Evolutionary conservation across 2,888 invertebrate species (phyloP).

Genomic region (Rhorus exstirpatorius): DNA sequence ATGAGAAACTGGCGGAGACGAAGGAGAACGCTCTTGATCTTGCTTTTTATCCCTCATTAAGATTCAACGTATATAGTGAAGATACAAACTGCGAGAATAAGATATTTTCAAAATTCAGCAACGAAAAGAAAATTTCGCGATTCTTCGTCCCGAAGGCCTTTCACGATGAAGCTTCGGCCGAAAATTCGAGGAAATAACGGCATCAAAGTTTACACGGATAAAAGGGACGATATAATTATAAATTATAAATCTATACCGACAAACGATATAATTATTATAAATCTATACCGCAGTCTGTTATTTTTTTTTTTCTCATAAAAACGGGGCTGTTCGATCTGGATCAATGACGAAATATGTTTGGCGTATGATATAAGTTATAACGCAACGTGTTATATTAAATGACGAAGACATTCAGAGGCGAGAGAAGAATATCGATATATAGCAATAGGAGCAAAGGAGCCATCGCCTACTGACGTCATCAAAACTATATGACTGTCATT

Average conservation of each 20-base stretch:
- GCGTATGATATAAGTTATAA: slow-evolving; percentile 1
- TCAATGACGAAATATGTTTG: slow-evolving; percentile 6
- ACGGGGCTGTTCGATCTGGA: not conserved
- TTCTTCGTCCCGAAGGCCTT: too few relatives aligned
- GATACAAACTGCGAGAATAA: not conserved
- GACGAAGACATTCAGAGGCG: not conserved
- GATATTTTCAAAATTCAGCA: not conserved
- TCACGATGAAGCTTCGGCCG: too few relatives aligned
- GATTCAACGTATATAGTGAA: not conserved
- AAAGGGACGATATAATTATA: too few relatives aligned
- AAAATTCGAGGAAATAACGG: too few relatives aligned
- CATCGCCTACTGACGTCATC: slow-evolving; percentile 28
- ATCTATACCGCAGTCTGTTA: too few relatives aligned
- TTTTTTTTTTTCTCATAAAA: too few relatives aligned
- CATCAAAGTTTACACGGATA: too few relatives aligned
- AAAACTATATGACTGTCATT: slow-evolving; percentile 19
- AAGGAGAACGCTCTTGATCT: slow-evolving; percentile 55
- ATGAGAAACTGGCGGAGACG: slow-evolving; percentile 48
- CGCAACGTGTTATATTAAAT: slow-evolving; percentile 2
- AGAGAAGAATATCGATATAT: not conserved
- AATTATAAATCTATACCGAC: not conserved
- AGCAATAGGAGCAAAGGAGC: not conserved
- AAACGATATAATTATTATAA: too few relatives aligned
- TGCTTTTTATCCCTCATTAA: not conserved
- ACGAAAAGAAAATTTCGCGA: not conserved